Evolutionary conservation across 2,113 vertebrate genomes (phyloP), one percentile per base, ranked within the genome.

Genomic region (Megaceryle torquata): DNA sequence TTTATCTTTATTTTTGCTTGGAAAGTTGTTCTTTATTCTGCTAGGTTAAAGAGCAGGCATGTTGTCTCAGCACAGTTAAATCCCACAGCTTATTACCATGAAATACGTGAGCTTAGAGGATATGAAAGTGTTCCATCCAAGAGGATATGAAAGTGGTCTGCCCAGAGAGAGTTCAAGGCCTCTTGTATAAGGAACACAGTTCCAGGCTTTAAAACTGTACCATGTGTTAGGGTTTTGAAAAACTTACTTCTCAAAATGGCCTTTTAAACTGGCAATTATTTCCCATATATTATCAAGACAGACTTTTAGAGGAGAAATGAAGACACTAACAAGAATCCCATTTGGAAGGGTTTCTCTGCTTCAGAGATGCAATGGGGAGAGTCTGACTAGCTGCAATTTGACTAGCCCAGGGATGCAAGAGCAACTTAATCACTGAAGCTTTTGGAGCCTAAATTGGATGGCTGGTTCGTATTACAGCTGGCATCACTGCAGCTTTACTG

Each of bases 11-110:
- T 82, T 96, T 96, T 96, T 87, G 65, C 91, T 96, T 92, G 77
- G 91, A 96, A 97, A 88, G 64, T 10, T 81, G 7, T 54, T 86
- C 65, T 96, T 93, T 92, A 63, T 95, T 88, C 77, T 89, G 13
- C 37, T 68, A 54, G 71, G 77, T 65, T 93, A 50, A 97, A 95
- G 93, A 94, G 77, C 21, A 94, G 78, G 70, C 84, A 69, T 78
- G 65, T 85, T 94, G 77, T 93, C 90, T 67, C 59, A 44, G 50
- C 86, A 76, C 72, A 72, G 63, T 69, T 35, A 96, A 98, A 86
- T 97, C 96, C 89, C 96, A 86, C 60, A 94, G 77, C 94, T 97
- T 87, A 97, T 98, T 96, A 97, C 46, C 92, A 97, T 96, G 96
- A 94, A 97, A 90, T 74, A 84, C 35, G 53, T 91, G 87, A 93